These are phyloP conservation scores for Drosophila siamana DNA, from an alignment of 2,888 invertebrate genomes.

Conservation along the genomic window DNA sequence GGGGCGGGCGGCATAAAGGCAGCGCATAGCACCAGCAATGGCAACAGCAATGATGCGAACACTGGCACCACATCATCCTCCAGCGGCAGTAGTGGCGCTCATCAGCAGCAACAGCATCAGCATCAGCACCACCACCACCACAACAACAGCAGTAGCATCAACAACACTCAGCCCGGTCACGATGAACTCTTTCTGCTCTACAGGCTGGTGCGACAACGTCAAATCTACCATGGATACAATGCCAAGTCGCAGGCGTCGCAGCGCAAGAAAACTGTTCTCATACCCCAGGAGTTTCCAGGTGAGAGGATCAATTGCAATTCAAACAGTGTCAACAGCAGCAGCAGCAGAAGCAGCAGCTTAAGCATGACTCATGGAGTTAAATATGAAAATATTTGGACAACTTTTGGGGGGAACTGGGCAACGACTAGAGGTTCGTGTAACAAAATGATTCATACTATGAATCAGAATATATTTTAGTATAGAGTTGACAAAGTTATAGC, in stretches of 20 bases:
- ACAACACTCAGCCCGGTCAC: constrained; percentile 44
- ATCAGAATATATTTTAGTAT: constrained; percentile 6
- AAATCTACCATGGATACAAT: constrained; percentile 85
- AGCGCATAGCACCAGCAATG: constrained; percentile 24
- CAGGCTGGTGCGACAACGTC: constrained; percentile 83
- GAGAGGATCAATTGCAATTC: constrained; percentile 34
- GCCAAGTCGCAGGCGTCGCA: constrained; percentile 83
- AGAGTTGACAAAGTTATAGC: constrained; percentile 1
- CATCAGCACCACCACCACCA: constrained; percentile 13
- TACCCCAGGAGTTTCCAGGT: constrained; percentile 86
- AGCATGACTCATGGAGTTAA: not conserved
- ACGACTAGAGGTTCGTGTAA: constrained; percentile 3
- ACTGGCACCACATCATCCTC: constrained; percentile 51
- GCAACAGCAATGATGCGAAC: constrained; percentile 25
- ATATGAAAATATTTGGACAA: constrained; percentile 5
- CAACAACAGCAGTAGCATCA: constrained; percentile 43
- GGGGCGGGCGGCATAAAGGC: constrained; percentile 62
- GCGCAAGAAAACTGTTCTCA: constrained; percentile 84
- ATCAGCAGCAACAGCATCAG: constrained; percentile 45
- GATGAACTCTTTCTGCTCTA: constrained; percentile 84
- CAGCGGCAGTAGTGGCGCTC: constrained; percentile 44
- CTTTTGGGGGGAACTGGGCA: constrained; percentile 4
- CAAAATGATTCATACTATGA: constrained; percentile 8
- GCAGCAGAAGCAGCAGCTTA: not conserved
- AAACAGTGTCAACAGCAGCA: not conserved